Conservation (phyloP, 2,797 vertebrate genomes). For the Scleropages formosus region DNA sequence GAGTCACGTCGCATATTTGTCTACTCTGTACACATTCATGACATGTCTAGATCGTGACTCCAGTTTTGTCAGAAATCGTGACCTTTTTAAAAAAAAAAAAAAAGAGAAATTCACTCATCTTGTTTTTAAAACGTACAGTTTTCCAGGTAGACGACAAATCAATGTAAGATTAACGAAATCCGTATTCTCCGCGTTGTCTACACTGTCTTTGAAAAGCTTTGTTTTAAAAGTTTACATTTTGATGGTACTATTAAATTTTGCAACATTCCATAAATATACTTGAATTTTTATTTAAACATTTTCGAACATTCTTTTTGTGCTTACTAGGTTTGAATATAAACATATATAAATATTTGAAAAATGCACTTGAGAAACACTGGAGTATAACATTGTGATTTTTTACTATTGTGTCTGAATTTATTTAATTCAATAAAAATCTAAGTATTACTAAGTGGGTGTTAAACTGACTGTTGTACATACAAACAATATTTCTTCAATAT, state of each 20-base stretch:
- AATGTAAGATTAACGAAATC: constrained; percentile 74
- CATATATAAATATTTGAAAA: constrained; percentile 82
- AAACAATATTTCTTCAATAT: too few relatives aligned
- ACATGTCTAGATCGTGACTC: constrained; percentile 79
- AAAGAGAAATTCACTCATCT: constrained; percentile 79
- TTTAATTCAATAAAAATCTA: constrained; percentile 99
- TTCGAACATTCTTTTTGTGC: constrained; percentile 16
- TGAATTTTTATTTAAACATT: constrained; percentile 31
- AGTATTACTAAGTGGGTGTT: constrained; percentile 70
- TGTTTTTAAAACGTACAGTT: constrained; percentile 76
- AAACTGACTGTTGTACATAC: neutral
- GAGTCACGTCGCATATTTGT: constrained; percentile 73
- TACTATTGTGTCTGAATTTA: constrained; percentile 88
- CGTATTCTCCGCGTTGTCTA: constrained; percentile 77
- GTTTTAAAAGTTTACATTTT: constrained; percentile 94
- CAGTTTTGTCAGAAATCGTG: constrained; percentile 93
- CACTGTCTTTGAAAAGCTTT: constrained; percentile 77
- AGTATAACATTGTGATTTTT: constrained; percentile 94
- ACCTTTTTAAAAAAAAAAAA: too few relatives aligned
- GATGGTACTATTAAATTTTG: constrained; percentile 85
- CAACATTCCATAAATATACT: constrained; percentile 83
- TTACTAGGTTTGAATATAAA: constrained; percentile 55
- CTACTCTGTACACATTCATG: constrained; percentile 84
- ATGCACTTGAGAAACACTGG: constrained; percentile 99
- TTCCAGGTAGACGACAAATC: constrained; percentile 73